Percentiles rank a stretch among this genome's conserved stretches.
These are phyloP conservation scores for Vidua chalybeata DNA, from an alignment of 2,113 vertebrate genomes.

Conservation along the genomic window DNA sequence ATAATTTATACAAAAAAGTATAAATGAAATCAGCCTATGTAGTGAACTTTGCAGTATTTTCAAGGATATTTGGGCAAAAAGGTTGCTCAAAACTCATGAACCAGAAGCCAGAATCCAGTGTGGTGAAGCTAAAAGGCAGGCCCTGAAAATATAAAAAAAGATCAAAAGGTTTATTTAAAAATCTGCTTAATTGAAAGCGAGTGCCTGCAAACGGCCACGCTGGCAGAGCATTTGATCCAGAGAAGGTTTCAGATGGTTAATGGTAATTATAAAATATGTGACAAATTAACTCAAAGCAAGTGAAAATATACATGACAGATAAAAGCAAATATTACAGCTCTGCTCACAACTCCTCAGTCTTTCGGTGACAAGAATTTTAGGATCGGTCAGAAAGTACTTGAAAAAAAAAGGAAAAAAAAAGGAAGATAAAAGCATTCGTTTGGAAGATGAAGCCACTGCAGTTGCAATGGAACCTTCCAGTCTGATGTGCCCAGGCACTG, in stretches of 20 bases:
- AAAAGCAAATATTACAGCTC: background rate
- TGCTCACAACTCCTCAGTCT: background rate
- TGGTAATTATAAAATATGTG: background rate
- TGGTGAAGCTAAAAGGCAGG: background rate
- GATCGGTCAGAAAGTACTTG: background rate
- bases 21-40: background rate
- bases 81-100: background rate
- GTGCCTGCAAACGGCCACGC: background rate
- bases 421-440: background rate
- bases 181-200: background rate
- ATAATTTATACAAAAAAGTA: background rate
- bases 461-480: background rate
- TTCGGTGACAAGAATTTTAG: background rate
- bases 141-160: background rate
- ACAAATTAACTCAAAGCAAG: slow-evolving; percentile 18
- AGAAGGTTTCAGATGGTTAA: background rate
- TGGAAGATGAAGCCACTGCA: background rate
- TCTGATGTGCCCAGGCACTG: background rate
- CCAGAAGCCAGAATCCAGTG: background rate
- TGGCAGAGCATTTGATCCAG: background rate
- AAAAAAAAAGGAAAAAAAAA: background rate
- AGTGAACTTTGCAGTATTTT: background rate
- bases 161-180: background rate
- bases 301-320: background rate
- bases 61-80: background rate